Evolutionary conservation across 2,113 vertebrate species (phyloP), one percentile per base, ranked within the genome.

Genomic region (Carollia perspicillata): DNA sequence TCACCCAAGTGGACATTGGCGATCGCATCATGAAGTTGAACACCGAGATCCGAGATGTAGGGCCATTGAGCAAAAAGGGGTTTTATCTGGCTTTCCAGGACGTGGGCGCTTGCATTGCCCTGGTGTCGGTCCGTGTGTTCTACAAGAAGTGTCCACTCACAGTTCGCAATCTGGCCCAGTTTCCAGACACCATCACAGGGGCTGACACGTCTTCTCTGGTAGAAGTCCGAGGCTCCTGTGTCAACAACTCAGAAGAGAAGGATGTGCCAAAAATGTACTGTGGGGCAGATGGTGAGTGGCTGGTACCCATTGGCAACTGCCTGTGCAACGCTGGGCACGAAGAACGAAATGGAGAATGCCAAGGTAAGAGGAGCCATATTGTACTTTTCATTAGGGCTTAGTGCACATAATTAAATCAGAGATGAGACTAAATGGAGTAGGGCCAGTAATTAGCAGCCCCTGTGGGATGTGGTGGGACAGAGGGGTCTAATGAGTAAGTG

Each of bases 251-350:
- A 0, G 99, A 99, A 97, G 99, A 99, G 97, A 99, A 99, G 97
- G 99, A 99, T 98, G 99, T 99, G 98, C 99, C 99, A 95, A 99
- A 99, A 98, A 99, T 99, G 99, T 99, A 99, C 98, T 99, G 99
- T 3, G 99, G 99, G 92, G 99, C 99, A 92, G 99, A 99, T 95
- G 99, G 99, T 0, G 99, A 99, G 93, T 99, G 99, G 99, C 98
- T 99, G 98, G 99, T 99, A 90, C 99, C 99, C 96, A 99, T 99
- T 98, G 99, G 99, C 98, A 99, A 99, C 98, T 99, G 99, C 90
- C 93, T 99, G 33, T 99, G 99, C 97, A 99, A 99, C 30, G 99
- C 99, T 84, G 99, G 99, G 97, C 99, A 99, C 0, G 99, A 99
- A 97, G 99, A 99, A 84, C 98, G 98, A 90, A 99, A 97, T 42